Percentiles rank a stretch among this genome's conserved stretches.
Evolutionary conservation across 2,797 vertebrate species (phyloP).

Genomic region (Semotilus atromaculatus): DNA sequence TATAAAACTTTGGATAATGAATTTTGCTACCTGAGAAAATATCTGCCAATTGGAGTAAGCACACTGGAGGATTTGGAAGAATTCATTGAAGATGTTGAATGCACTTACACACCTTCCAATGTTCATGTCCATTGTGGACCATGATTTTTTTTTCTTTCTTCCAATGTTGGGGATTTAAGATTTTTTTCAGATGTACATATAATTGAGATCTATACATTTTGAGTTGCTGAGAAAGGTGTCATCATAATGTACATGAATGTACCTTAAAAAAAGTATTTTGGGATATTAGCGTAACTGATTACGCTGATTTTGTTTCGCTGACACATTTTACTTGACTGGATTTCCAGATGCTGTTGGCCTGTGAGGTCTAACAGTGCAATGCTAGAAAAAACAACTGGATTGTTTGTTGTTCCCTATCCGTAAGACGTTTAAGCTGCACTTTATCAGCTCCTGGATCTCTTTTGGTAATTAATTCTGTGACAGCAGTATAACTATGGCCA

Average conservation of each 20-base stretch:
- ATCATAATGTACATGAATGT: slow-evolving; percentile 13
- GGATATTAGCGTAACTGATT: background rate
- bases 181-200: background rate
- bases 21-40: slow-evolving; percentile 19
- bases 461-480: background rate
- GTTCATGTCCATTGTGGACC: background rate
- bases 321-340: slow-evolving; percentile 22
- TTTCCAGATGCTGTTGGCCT: slow-evolving; percentile 36
- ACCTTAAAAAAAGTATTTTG: slow-evolving; percentile 25
- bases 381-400: slow-evolving; percentile 34
- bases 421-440: slow-evolving; percentile 56
- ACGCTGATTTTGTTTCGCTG: slow-evolving; percentile 30
- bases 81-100: slow-evolving; percentile 37
- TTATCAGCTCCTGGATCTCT: slow-evolving; percentile 36
- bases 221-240: slow-evolving; percentile 15
- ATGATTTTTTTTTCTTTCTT: background rate
- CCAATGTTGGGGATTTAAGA: background rate
- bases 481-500: background rate
- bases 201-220: background rate
- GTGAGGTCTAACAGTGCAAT: slow-evolving; percentile 50
- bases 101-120: slow-evolving; percentile 47
- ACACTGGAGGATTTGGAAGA: slow-evolving; percentile 28
- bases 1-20: slow-evolving; percentile 28
- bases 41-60: slow-evolving; percentile 13
- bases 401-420: slow-evolving; percentile 57